These are phyloP conservation scores for Hyles euphorbiae DNA, from an alignment of 1,140 invertebrate species.

Conservation along the genomic window DNA sequence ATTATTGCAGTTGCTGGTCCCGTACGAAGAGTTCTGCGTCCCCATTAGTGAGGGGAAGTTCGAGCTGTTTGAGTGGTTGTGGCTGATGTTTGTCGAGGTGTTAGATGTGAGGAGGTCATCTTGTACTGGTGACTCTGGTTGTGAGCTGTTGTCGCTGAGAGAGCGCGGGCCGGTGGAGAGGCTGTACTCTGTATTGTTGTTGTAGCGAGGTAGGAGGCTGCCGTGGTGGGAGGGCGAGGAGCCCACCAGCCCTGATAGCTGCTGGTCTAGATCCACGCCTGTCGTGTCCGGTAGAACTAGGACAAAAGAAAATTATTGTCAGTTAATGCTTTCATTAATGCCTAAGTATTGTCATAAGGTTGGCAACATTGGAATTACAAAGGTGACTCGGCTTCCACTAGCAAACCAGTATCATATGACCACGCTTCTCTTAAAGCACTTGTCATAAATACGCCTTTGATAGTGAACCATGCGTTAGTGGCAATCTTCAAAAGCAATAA, in stretches of 20 bases:
- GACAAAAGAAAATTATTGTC: constrained; percentile 29
- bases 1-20: constrained; percentile 78
- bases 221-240: constrained; percentile 75
- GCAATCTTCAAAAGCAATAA: too few species aligned
- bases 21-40: constrained; percentile 73
- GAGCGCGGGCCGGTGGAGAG: constrained; percentile 79
- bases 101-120: constrained; percentile 81
- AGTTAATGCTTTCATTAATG: background rate
- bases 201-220: constrained; percentile 77
- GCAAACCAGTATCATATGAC: too few species aligned
- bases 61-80: constrained; percentile 79
- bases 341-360: too few species aligned
- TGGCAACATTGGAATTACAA: too few species aligned
- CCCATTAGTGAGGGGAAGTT: constrained; percentile 78
- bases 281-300: constrained; percentile 85
- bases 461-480: too few species aligned
- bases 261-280: constrained; percentile 85
- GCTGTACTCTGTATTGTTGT: constrained; percentile 70
- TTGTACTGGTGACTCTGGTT: constrained; percentile 87
- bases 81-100: constrained; percentile 76
- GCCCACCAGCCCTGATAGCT: constrained; percentile 82
- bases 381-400: too few species aligned
- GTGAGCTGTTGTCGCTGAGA: constrained; percentile 86
- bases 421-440: too few species aligned
- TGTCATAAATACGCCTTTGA: too few species aligned